Base-by-base conservation (phyloP, 2,113 vertebrate species). In the Tautogolabrus adspersus region DNA sequence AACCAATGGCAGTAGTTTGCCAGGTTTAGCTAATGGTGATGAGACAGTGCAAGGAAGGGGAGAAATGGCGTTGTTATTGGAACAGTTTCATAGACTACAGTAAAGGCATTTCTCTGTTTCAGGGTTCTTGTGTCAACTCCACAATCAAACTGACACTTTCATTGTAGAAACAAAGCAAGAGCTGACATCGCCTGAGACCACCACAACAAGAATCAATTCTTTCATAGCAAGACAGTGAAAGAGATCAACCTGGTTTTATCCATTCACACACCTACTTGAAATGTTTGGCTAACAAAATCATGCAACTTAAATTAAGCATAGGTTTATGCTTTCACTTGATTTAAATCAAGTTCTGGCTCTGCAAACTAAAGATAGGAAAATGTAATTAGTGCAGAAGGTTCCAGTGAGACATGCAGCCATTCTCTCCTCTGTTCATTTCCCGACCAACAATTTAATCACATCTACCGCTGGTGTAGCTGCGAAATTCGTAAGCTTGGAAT, bases 1-100 rank as follows among this genome's bases (percentile, higher is more conserved):
- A 97, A 98, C 96, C 96, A 97, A 95, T 95, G 97, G 97, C 96
- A 98, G 96, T 93, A 96, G 94, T 97, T 98, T 99, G 97, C 97
- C 98, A 95, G 97, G 97, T 94, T 98, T 98, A 96, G 97, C 97
- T 99, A 97, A 96, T 95, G 94, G 95, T 87, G 94, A 88, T 90
- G 92, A 96, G 94, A 93, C 93, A 89, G 95, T 93, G 93, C 95
- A 95, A 94, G 94, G 89, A 78, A 52, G 77, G 72, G 90, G 86
- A 90, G 88, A 92, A 84, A 92, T 77, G 77, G 89, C 73, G 79
- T 77, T 47, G 84, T 94, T 93, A 92, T 86, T 93, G 82, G 91
- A 90, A 91, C 90, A 94, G 75, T 86, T 92, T 88, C 76, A 90
- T 88, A 91, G 87, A 75, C 73, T 69, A 64, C 71, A 77, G 89